phyloP scores from a whole-genome alignment of 2,113 vertebrate species.

The Tachycineta bicolor region DNA sequence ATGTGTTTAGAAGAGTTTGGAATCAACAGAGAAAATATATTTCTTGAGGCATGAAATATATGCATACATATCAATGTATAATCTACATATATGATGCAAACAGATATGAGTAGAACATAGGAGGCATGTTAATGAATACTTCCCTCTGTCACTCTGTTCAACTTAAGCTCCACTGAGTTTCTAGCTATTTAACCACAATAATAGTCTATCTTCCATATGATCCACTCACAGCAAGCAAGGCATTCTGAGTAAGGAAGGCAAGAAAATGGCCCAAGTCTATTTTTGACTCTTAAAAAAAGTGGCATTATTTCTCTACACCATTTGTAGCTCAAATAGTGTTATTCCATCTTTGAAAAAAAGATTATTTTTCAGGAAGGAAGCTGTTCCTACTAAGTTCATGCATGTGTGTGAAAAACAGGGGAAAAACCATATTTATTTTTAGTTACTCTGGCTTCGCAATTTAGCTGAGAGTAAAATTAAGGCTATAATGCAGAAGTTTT shows the following conservation, averaged over 20 bases:
- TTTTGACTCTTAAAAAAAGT: background rate
- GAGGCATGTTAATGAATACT: background rate
- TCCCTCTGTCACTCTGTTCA: background rate
- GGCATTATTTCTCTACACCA: background rate
- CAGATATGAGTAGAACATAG: background rate
- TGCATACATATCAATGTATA: background rate
- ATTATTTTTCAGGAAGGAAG: background rate
- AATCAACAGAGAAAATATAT: background rate
- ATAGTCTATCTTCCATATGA: background rate
- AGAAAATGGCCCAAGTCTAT: background rate
- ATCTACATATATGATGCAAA: background rate
- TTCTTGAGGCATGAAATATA: background rate
- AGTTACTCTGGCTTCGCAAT: background rate
- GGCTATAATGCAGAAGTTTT: background rate
- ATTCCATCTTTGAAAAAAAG: background rate
- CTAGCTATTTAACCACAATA: background rate
- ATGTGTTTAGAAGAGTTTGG: background rate
- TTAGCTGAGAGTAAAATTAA: background rate
- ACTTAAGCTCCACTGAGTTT: background rate
- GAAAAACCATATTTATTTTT: background rate
- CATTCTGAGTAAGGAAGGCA: background rate
- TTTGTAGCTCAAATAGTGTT: background rate
- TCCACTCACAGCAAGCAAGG: background rate
- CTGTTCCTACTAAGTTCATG: background rate
- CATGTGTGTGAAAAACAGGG: background rate